Percentiles rank a stretch among this genome's conserved stretches.
These are phyloP conservation scores for Actinia tenebrosa DNA, from an alignment of 64 coral and sea anemone species.

Conservation along the genomic window DNA sequence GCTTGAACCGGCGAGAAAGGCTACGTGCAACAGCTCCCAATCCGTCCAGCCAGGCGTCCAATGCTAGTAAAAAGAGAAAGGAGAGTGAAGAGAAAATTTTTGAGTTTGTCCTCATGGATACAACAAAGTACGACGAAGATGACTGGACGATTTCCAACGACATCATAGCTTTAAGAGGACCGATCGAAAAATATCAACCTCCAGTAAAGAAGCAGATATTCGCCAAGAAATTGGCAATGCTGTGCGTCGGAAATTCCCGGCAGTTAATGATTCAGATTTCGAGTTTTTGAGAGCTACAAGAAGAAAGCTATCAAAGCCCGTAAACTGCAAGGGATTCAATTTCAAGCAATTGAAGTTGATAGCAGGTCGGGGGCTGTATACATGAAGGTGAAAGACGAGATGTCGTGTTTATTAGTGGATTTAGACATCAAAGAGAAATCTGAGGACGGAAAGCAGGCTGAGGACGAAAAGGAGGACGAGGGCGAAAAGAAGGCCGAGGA, in stretches of 20 bases:
- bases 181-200: conserved; percentile 17
- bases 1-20: conserved; percentile 14
- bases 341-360: neutral
- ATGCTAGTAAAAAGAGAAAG: conserved; percentile 28
- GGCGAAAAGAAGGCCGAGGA: too few species aligned
- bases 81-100: conserved; percentile 27
- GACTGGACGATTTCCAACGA: neutral
- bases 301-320: conserved; percentile 17
- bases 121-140: neutral
- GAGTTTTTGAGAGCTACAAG: conserved; percentile 26
- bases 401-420: neutral
- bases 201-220: conserved; percentile 33
- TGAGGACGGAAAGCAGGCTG: neutral
- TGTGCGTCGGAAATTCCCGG: conserved; percentile 10
- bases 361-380: neutral
- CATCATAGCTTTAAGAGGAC: neutral
- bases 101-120: conserved; percentile 35
- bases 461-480: neutral
- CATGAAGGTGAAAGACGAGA: neutral
- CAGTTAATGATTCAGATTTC: conserved; percentile 24
- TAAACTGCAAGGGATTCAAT: conserved; percentile 8
- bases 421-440: neutral
- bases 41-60: neutral
- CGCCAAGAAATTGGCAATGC: conserved; percentile 31
- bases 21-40: conserved; percentile 5